Percentiles rank a stretch among this genome's conserved stretches.
phyloP scores from a whole-genome alignment of 1,140 invertebrate species.

The Pseudomyrmex sp. region DNA sequence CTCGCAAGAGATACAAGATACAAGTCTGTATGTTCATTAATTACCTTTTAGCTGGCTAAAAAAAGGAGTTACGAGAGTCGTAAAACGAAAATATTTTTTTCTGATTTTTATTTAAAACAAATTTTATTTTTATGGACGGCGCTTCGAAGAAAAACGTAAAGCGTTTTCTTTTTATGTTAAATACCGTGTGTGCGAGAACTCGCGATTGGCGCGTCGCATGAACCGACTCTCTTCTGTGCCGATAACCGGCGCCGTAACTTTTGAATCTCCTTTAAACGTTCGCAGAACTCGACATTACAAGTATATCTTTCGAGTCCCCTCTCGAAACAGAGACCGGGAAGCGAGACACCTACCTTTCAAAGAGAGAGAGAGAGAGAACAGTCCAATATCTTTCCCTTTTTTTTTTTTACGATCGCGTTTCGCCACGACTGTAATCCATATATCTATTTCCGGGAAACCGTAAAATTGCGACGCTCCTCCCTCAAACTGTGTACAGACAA shows the following conservation, averaged over 20 bases:
- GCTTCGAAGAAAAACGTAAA: neutral
- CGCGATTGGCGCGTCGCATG: neutral
- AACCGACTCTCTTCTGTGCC: neutral
- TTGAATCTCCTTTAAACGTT: conserved; percentile 34
- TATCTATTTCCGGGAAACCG: conserved; percentile 44
- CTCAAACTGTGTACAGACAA: conserved; percentile 21
- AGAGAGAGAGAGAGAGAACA: conserved; percentile 1
- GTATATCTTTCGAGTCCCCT: conserved; percentile 12
- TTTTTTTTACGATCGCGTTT: conserved; percentile 57
- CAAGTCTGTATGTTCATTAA: neutral
- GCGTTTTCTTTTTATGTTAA: neutral
- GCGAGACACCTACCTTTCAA: no score
- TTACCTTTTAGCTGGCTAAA: conserved; percentile 5
- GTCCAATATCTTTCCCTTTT: conserved; percentile 27
- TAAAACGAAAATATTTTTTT: neutral
- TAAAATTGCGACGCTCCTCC: conserved; percentile 33
- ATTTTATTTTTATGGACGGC: conserved; percentile 34
- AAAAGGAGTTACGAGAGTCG: conserved; percentile 13
- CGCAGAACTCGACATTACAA: conserved; percentile 31
- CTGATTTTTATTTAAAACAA: neutral
- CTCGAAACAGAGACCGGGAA: conserved; percentile 31
- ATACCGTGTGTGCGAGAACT: neutral
- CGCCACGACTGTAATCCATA: conserved; percentile 33
- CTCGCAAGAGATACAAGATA: no score
- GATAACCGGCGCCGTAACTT: conserved; percentile 24